Base-by-base conservation (phyloP, 2,888 invertebrate species). In the Selenia dentaria region DNA sequence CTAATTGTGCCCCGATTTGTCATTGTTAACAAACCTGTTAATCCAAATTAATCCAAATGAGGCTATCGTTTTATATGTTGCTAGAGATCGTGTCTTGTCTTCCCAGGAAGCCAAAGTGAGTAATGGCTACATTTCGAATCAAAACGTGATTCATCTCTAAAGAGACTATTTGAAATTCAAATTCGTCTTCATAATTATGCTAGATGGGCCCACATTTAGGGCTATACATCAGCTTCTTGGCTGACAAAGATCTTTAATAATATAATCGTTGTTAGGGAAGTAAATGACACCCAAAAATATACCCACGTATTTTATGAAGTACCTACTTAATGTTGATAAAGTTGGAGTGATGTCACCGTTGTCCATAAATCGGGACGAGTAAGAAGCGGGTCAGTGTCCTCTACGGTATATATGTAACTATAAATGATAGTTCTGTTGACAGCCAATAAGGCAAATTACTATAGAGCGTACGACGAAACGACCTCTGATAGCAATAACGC, bases 391-490 rank as follows among this genome's bases (percentile, higher is more conserved):
- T 83, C 86, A 84, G 61, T 73, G 83, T 72, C 75, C 86, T 77
- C 60, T 76, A 71, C 68, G 75, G 73, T 79, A 16, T 3, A 4
- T n/a, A n/a, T n/a, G n/a, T n/a, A 71, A 71, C 67, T 76, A 69
- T 67, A 72, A 72, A 68, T 67, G 74, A 79, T 69, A 67, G 70
- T 55, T 70, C 67, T 66, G 65, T 53, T 67, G 64, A 2, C 66
- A 66, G 72, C 74, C 80, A 80, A 80, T 82, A 78, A 79, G 74
- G 74, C 67, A 70, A 75, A 81, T 80, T 76, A 74, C 73, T 45
- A 40, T 50, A 65, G 62, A 68, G 67, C 57, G 67, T 54, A 64
- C 50, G 60, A 62, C 62, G 8, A 65, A 67, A 62, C 59, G 53
- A 57, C 66, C 69, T 66, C 65, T 59, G 62, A 63, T 57, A 62